Percentiles rank a stretch among this genome's conserved stretches.
phyloP scores from a whole-genome alignment of 2,113 vertebrate genomes.

The Lipotes vexillifer region DNA sequence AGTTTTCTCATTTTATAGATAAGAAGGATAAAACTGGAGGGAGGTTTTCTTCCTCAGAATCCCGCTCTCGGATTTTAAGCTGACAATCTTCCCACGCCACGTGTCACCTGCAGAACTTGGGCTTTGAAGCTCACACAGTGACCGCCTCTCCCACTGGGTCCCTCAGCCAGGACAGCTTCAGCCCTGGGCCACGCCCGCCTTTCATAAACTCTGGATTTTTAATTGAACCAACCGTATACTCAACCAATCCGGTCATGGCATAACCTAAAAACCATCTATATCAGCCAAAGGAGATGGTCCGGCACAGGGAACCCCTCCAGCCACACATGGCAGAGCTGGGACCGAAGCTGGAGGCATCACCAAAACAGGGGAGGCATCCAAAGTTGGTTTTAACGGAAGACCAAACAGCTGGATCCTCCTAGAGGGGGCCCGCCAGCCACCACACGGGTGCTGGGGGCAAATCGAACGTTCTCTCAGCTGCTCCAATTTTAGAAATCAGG shows the following conservation, averaged over 20 bases:
- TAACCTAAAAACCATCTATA: not conserved
- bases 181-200: not conserved
- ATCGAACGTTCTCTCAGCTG: conserved; percentile 5
- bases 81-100: not conserved
- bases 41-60: not conserved
- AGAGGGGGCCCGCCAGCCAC: not conserved
- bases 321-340: too few relatives aligned
- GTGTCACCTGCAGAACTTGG: not conserved
- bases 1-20: not conserved
- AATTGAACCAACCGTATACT: not conserved
- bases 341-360: not conserved
- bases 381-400: not conserved
- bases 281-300: not conserved
- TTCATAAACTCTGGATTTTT: not conserved
- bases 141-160: accelerated
- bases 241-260: not conserved
- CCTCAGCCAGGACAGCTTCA: not conserved
- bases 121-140: not conserved
- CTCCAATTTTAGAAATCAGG: conserved; percentile 44
- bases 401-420: not conserved
- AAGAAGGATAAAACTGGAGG: not conserved
- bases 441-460: not conserved
- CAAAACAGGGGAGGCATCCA: not conserved
- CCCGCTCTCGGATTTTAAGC: not conserved
- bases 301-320: not conserved